Percentiles rank a stretch among this genome's conserved stretches.
Evolutionary conservation across 1,140 invertebrate species (phyloP).

Genomic region (Aphelenchoides besseyi): DNA sequence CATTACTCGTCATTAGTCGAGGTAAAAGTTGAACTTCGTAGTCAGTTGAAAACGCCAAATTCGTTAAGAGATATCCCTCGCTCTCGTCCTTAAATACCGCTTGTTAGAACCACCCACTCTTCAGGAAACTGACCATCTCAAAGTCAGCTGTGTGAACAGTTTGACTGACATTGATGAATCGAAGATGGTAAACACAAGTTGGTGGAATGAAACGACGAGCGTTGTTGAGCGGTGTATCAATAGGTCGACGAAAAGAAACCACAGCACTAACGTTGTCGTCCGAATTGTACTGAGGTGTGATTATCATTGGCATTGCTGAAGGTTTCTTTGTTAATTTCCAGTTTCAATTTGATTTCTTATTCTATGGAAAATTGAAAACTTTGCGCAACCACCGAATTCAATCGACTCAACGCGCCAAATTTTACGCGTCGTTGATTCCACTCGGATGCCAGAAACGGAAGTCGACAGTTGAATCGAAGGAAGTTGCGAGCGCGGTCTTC

Average conservation of each 20-base stretch:
- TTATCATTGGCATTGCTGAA: slow-evolving; percentile 20
- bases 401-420: slow-evolving; percentile 13
- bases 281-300: slow-evolving; percentile 40
- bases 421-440: slow-evolving; percentile 2
- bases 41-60: slow-evolving; percentile 40
- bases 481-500: neutral
- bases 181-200: slow-evolving; percentile 7
- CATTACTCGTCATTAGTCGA: no score
- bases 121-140: slow-evolving; percentile 6
- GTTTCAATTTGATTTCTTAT: neutral
- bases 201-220: neutral
- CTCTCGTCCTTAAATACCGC: slow-evolving; percentile 39
- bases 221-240: neutral
- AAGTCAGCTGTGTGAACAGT: slow-evolving; percentile 1
- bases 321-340: neutral
- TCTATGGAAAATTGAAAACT: slow-evolving; percentile 6
- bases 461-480: neutral
- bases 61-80: slow-evolving; percentile 41
- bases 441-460: neutral
- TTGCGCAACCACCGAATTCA: neutral
- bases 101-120: neutral
- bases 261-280: slow-evolving; percentile 46
- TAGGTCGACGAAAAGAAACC: slow-evolving; percentile 19
- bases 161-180: slow-evolving; percentile 1
- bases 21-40: slow-evolving; percentile 28